Evolutionary conservation across 2,113 vertebrate species (phyloP), one percentile per base, ranked within the genome.

Genomic region (Cyprinodon brontotheroides): DNA sequence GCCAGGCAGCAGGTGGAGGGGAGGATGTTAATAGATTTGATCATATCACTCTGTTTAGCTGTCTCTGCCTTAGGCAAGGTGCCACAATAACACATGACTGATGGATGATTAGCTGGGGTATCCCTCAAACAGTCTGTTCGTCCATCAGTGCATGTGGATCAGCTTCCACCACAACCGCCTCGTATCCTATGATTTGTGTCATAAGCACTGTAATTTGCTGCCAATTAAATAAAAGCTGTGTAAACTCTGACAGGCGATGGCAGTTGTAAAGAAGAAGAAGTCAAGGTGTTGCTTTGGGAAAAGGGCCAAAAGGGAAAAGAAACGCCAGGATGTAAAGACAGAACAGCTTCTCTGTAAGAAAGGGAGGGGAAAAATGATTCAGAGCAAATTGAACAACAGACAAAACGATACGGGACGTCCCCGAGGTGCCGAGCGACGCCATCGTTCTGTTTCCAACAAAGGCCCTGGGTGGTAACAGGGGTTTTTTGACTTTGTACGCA

Each of bases 1-100:
- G 89, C 84, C 86, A 89, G 85, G 89, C 89, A 37, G 91, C 93
- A 93, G 91, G 91, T 94, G 92, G 75, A 85, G 89, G 82, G 82
- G 90, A 82, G 89, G 84, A 94, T 91, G 93, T 93, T n/a, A 57
- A 90, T 91, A 93, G 93, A 92, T 93, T 91, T 90, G 92, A 92
- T 94, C 85, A 36, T 76, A 84, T 86, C 75, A 75, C 76, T 66
- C 63, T 90, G 87, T 93, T 95, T 85, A 90, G 89, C 83, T 93
- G 92, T 92, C 91, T 79, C 47, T 65, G 87, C 91, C 82, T 59
- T 11, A 76, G 85, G 90, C 80, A 66, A 78, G 85, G 57, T 78
- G 64, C 75, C 74, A 70, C 64, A 80, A 39, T 71, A 75, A 64
- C 63, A 29, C 63, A 67, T 75, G 85, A 79, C 77, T 79, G 78